Evolutionary conservation across 2,797 vertebrate species (phyloP).

Genomic region (Malurus splendens): DNA sequence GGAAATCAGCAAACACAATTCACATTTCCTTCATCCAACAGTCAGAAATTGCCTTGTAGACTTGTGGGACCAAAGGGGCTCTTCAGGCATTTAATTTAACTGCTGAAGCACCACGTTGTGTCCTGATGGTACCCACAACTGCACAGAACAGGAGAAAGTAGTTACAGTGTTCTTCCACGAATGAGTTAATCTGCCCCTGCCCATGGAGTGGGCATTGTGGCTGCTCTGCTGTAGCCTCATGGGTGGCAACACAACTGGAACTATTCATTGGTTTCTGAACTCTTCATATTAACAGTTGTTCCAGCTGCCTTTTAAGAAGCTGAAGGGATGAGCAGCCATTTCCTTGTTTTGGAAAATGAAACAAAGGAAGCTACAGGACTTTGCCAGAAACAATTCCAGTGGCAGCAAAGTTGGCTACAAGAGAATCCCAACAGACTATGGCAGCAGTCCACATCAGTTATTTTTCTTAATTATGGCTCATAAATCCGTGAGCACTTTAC

Average conservation of each 20-base stretch:
- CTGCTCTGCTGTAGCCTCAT: background rate
- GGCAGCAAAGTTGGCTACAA: background rate
- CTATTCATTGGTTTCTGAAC: background rate
- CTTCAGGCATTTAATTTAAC: background rate
- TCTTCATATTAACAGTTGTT: background rate
- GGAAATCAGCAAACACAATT: background rate
- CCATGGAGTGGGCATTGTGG: background rate
- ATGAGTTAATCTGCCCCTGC: background rate
- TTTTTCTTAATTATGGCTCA: background rate
- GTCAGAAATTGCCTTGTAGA: background rate
- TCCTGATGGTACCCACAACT: background rate
- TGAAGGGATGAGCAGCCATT: background rate
- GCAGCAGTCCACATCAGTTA: background rate
- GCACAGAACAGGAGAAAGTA: background rate
- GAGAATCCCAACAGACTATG: background rate
- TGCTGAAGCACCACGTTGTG: background rate
- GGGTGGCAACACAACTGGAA: background rate
- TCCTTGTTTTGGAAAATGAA: background rate
- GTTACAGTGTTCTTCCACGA: rapidly evolving
- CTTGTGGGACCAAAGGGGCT: background rate
- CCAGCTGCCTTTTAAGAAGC: background rate
- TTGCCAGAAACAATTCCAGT: background rate
- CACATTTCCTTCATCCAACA: background rate
- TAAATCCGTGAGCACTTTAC: background rate
- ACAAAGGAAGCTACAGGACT: background rate